Evolutionary conservation across 1,140 invertebrate genomes (phyloP), one percentile per base, ranked within the genome.

Genomic region (Aphidius ervi): DNA sequence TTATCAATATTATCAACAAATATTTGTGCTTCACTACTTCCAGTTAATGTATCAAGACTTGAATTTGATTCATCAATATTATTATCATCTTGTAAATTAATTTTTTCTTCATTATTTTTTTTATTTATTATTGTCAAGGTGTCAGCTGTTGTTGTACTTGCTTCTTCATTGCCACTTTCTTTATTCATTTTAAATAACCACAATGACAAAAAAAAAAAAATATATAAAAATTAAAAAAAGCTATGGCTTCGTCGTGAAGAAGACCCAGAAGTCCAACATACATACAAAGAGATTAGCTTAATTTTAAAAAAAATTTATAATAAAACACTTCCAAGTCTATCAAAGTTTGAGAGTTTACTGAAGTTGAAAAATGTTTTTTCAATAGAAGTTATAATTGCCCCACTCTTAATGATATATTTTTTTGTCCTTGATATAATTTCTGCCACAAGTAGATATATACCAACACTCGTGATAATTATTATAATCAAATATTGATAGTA

Each of bases 111-210:
- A 23, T 10, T 31, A 45, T 53, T 69, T 70, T 74, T 71, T 20
- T 73, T 73, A 54, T 76, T 71, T 61, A 71, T 66, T 50, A 70
- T 75, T 46, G 75, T 70, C 60, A 71, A 63, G 23, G 70, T 72
- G 45, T 78, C 16, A 16, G 16, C 16, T 16, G 16, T 71, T 52
- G 71, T 66, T 48, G 71, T 75, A 67, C 74, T 76, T 46, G 64
- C 74, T 50, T 48, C 66, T 57, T 70, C 69, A 62, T 73, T 75
- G 23, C 62, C 62, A 57, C 65, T 70, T 8, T 65, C 63, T 55
- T 72, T 70, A 65, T 75, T 69, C 76, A 78, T 76, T 40, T 50
- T 65, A 58, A 59, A 23, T 37, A 46, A 9, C 16, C 45, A 57
- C 10, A 52, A 5, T 9, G 37, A 31, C 4, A 31, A 31, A 31